These are phyloP conservation scores for Lucilia cuprina DNA, from an alignment of 1,140 invertebrate genomes.

Conservation along the genomic window DNA sequence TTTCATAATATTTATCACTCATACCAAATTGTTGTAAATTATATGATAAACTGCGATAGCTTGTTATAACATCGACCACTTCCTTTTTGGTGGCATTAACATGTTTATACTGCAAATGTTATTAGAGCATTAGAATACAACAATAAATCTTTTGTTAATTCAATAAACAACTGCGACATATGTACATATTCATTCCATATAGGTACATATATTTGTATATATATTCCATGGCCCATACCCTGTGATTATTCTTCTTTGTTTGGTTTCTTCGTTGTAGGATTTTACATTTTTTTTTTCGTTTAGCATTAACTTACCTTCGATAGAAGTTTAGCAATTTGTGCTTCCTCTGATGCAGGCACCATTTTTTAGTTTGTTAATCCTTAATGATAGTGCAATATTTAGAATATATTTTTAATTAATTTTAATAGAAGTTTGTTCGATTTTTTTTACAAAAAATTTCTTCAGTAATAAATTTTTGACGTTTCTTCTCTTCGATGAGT, in stretches of 20 bases:
- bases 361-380: slow-evolving; percentile 32
- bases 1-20: slow-evolving; percentile 13
- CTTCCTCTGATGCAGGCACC: slow-evolving; percentile 53
- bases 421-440: background rate
- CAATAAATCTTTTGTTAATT: background rate
- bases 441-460: background rate
- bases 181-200: background rate
- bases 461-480: background rate
- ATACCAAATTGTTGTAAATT: slow-evolving; percentile 54
- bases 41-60: slow-evolving; percentile 54
- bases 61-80: slow-evolving; percentile 53
- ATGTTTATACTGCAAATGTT: slow-evolving; percentile 56
- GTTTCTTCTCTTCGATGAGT: background rate
- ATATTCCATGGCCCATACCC: too few species aligned
- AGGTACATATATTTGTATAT: background rate
- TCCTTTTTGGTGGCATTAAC: slow-evolving; percentile 57
- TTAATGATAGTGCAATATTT: background rate
- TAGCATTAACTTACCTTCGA: slow-evolving; percentile 48
- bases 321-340: slow-evolving; percentile 52
- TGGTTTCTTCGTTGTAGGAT: background rate
- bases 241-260: background rate
- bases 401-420: background rate
- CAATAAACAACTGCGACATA: background rate
- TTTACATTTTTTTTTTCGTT: background rate
- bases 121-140: background rate